Conservation (phyloP, 2,113 vertebrate genomes). For the Atrichornis clamosus region DNA sequence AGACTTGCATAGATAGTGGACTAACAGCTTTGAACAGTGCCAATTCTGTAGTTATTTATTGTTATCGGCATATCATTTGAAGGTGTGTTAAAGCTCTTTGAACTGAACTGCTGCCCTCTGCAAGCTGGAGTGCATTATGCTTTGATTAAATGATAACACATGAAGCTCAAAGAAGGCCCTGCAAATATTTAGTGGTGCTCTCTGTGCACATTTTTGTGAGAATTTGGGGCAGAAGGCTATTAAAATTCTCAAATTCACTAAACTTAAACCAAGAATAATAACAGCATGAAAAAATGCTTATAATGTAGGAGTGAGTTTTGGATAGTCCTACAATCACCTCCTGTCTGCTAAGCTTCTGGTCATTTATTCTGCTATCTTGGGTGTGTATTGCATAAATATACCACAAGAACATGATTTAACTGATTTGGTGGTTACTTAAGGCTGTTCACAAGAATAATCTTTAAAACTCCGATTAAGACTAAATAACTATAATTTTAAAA, state of each 20-base stretch:
- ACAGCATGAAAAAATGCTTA: background rate
- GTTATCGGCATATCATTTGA: background rate
- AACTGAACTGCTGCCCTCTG: background rate
- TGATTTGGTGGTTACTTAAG: background rate
- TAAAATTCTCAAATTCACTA: background rate
- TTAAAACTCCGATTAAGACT: background rate
- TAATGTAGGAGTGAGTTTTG: background rate
- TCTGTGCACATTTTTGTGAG: background rate
- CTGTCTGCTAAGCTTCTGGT: background rate
- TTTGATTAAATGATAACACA: background rate
- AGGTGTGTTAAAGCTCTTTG: background rate
- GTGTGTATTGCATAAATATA: background rate
- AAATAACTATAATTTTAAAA: background rate
- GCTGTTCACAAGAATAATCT: background rate
- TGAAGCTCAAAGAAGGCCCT: background rate
- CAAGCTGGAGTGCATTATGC: background rate
- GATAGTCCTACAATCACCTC: background rate
- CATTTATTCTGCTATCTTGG: background rate
- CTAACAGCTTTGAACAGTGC: background rate
- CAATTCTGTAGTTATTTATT: background rate
- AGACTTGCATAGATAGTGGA: background rate
- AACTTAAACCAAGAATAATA: background rate
- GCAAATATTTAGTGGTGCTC: background rate
- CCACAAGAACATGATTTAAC: background rate
- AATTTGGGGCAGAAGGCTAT: background rate